Percentiles rank a stretch among this genome's conserved stretches.
These are phyloP conservation scores for Fratercula arctica DNA, from an alignment of 2,797 vertebrate species.

Conservation along the genomic window DNA sequence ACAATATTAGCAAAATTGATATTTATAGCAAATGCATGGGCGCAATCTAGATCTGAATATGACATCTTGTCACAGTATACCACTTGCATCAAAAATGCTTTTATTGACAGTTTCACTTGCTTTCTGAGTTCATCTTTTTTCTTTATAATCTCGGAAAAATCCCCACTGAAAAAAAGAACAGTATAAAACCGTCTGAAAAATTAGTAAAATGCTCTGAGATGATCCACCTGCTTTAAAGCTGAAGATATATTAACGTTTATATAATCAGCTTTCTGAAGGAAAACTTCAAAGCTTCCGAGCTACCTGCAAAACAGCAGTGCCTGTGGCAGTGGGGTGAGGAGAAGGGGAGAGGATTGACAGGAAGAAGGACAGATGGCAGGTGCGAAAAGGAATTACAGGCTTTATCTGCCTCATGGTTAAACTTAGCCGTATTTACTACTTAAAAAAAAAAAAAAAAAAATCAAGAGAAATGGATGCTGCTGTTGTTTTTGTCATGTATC, in stretches of 20 bases:
- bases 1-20: conserved; percentile 30
- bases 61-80: conserved; percentile 20
- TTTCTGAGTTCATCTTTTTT: neutral
- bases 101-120: neutral
- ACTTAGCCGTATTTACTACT: neutral
- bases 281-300: conserved; percentile 50
- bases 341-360: conserved; percentile 17
- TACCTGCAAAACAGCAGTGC: conserved; percentile 33
- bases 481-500: neutral
- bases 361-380: neutral
- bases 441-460: neutral
- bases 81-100: neutral
- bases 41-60: neutral
- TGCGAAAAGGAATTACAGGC: conserved; percentile 7
- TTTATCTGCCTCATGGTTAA: conserved; percentile 1
- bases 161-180: neutral
- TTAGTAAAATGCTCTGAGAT: conserved; percentile 44
- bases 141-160: conserved; percentile 38
- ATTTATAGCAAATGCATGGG: conserved; percentile 38
- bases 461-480: neutral
- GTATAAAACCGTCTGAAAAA: conserved; percentile 41
- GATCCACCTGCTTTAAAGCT: conserved; percentile 45
- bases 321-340: neutral
- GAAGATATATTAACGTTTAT: conserved; percentile 38
- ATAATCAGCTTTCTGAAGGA: conserved; percentile 58